Evolutionary conservation across 1,140 invertebrate species (phyloP).

Genomic region (Helicoverpa zea): DNA sequence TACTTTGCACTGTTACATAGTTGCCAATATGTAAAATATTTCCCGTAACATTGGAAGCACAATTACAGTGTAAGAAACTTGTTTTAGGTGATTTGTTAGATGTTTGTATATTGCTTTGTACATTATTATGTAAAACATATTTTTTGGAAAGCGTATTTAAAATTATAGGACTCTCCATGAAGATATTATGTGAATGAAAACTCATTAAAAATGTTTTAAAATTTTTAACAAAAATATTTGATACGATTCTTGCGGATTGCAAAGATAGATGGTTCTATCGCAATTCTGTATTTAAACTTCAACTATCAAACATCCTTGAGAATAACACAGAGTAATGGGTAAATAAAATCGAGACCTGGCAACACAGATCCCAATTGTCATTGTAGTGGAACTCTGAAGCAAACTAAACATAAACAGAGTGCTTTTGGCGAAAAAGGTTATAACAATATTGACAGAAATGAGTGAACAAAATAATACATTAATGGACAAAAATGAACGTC

Average conservation of each 20-base stretch:
- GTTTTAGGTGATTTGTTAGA: too few species aligned
- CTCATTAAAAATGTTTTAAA: too few species aligned
- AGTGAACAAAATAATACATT: slow-evolving; percentile 31
- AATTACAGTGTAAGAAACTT: too few species aligned
- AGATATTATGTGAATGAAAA: too few species aligned
- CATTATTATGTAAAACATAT: too few species aligned
- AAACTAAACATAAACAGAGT: slow-evolving; percentile 34
- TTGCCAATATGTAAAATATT: neutral
- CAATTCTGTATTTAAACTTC: neutral
- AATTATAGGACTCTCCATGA: too few species aligned
- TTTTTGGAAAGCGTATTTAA: too few species aligned
- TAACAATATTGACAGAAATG: slow-evolving; percentile 31
- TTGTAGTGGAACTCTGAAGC: neutral
- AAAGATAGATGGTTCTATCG: too few species aligned
- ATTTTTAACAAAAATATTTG: too few species aligned
- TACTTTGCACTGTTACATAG: neutral
- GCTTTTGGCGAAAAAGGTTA: slow-evolving; percentile 17
- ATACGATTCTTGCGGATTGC: too few species aligned
- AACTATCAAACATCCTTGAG: neutral
- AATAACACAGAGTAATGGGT: slow-evolving; percentile 4
- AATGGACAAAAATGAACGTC: neutral
- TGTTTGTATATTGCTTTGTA: too few species aligned
- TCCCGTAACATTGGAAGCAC: neutral
- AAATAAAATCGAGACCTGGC: neutral
- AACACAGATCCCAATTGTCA: slow-evolving; percentile 12